A percentile compares a stretch with the other conserved stretches of the same genome.
Evolutionary conservation across 2,797 vertebrate genomes (phyloP).

Genomic region (Periparus ater): DNA sequence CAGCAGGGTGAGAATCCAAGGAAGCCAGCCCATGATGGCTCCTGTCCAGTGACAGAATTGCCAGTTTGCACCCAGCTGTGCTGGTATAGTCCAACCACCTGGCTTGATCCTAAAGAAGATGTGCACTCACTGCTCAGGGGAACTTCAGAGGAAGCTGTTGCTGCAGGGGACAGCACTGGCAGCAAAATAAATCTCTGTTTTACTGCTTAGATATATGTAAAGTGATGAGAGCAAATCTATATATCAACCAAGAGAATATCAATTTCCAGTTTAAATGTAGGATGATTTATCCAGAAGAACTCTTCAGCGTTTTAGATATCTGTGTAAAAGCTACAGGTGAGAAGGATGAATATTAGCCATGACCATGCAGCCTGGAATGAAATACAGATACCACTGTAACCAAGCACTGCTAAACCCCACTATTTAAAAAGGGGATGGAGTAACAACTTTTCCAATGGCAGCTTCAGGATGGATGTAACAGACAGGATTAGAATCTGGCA

Average conservation of each 20-base stretch:
- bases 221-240: not conserved
- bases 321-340: not conserved
- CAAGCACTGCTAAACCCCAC: not conserved
- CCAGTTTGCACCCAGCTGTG: not conserved
- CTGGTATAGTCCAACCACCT: not conserved
- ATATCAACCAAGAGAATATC: not conserved
- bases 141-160: not conserved
- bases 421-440: not conserved
- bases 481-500: not conserved
- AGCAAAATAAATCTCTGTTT: not conserved
- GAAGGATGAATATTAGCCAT: not conserved
- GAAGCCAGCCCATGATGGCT: not conserved
- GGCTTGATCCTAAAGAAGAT: not conserved
- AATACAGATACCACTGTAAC: not conserved
- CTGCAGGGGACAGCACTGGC: not conserved
- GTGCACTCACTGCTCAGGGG: not conserved
- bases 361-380: not conserved
- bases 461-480: not conserved
- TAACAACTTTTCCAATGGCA: not conserved
- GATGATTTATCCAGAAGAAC: not conserved
- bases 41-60: rapidly evolving
- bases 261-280: not conserved
- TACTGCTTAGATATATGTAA: not conserved
- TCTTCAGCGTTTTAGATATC: not conserved
- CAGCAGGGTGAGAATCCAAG: not conserved